Conservation (phyloP, 1,140 invertebrate genomes). For the Drosophila bocqueti region DNA sequence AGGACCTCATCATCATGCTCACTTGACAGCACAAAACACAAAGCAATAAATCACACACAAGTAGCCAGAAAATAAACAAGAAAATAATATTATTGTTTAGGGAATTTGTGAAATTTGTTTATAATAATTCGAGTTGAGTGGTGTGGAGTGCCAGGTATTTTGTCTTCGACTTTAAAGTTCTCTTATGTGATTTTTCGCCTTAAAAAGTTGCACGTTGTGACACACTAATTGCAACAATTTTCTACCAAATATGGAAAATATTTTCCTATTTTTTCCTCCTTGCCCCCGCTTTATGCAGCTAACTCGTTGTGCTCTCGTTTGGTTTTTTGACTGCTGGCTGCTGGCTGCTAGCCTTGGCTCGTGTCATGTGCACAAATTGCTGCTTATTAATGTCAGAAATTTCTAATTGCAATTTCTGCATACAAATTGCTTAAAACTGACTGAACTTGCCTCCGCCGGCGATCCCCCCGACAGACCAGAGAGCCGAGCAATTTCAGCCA, state of each 20-base stretch:
- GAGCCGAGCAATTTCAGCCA: slow-evolving; percentile 1
- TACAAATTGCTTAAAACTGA: slow-evolving; percentile 63
- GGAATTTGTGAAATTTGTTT: background rate
- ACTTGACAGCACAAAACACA: background rate
- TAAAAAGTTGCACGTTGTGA: slow-evolving; percentile 19
- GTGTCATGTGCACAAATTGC: slow-evolving; percentile 80
- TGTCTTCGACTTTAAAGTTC: background rate
- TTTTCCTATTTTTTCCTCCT: background rate
- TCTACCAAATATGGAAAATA: slow-evolving; percentile 21
- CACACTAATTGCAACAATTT: slow-evolving; percentile 44
- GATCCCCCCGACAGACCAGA: background rate
- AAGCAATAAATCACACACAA: slow-evolving; percentile 4
- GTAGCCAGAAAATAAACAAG: background rate
- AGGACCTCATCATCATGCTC: background rate
- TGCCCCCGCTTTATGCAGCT: too few relatives aligned
- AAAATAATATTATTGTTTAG: background rate
- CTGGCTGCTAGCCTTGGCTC: slow-evolving; percentile 17
- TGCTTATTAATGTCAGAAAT: slow-evolving; percentile 82
- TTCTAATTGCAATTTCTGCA: slow-evolving; percentile 80
- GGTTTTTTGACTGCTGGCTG: background rate
- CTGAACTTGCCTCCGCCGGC: background rate
- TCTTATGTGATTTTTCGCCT: background rate
- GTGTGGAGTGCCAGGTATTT: background rate
- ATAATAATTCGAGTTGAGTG: background rate
- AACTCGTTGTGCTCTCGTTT: too few relatives aligned